phyloP scores from a whole-genome alignment of 2,797 vertebrate species.

The Clarias laeviceps region DNA sequence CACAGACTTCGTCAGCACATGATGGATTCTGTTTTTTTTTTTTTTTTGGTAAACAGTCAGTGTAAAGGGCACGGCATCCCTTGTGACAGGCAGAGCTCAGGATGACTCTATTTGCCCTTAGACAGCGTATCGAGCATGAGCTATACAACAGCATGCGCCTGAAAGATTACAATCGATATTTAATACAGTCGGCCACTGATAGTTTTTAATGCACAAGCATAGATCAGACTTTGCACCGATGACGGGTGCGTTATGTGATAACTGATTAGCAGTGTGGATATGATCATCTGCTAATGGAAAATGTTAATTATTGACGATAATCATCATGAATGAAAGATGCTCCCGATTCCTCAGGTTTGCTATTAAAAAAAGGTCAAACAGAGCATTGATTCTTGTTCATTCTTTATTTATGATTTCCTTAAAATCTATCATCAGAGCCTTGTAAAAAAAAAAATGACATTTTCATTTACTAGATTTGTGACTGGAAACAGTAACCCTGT shows the following conservation, averaged over 20 bases:
- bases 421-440: constrained; percentile 41
- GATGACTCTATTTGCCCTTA: constrained; percentile 40
- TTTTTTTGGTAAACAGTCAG: constrained; percentile 59
- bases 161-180: constrained; percentile 47
- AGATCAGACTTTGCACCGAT: background rate
- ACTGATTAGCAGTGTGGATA: constrained; percentile 2
- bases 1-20: constrained; percentile 50
- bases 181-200: constrained; percentile 33
- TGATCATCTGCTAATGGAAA: constrained; percentile 4
- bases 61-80: constrained; percentile 56
- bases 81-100: constrained; percentile 44
- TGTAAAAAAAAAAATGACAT: constrained; percentile 41
- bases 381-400: background rate
- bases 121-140: constrained; percentile 3
- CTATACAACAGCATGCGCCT: constrained; percentile 36
- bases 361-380: background rate
- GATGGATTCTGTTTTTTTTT: constrained; percentile 48
- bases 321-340: constrained; percentile 12
- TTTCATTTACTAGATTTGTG: constrained; percentile 53
- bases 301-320: constrained; percentile 4
- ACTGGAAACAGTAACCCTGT: constrained; percentile 52
- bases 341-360: background rate
- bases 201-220: constrained; percentile 3
- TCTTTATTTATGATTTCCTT: background rate
- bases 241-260: background rate